Evolutionary conservation across 2,113 vertebrate genomes (phyloP).

Genomic region (Cettia cetti): DNA sequence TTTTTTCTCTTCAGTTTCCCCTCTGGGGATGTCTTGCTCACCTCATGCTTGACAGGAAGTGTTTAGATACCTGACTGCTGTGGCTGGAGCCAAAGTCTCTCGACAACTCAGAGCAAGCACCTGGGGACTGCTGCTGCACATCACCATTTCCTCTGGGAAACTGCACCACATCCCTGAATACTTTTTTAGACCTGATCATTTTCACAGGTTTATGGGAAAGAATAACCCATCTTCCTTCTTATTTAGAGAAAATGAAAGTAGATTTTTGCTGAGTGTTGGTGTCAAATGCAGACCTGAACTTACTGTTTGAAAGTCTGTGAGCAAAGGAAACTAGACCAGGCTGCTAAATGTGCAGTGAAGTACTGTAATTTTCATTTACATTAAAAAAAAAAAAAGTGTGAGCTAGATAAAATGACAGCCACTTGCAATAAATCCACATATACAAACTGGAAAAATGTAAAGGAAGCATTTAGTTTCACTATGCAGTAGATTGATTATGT

Average conservation of each 20-base stretch:
- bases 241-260: not conserved
- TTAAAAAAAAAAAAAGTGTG: not conserved
- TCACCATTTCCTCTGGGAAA: not conserved
- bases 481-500: not conserved
- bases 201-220: not conserved
- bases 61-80: not conserved
- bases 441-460: not conserved
- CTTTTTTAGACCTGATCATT: not conserved
- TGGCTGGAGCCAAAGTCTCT: not conserved
- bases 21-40: not conserved
- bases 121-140: not conserved
- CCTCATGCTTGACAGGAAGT: not conserved
- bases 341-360: not conserved
- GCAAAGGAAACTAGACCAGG: not conserved
- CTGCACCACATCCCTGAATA: not conserved
- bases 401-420: not conserved
- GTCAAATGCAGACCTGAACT: not conserved
- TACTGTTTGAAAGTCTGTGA: not conserved
- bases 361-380: not conserved
- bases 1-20: not conserved
- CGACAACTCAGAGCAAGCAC: not conserved
- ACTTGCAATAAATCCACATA: not conserved
- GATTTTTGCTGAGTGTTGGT: not conserved
- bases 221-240: not conserved
- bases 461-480: not conserved